Evolutionary conservation across 2,113 vertebrate species (phyloP), one percentile per base, ranked within the genome.

Genomic region (Anolis carolinensis): DNA sequence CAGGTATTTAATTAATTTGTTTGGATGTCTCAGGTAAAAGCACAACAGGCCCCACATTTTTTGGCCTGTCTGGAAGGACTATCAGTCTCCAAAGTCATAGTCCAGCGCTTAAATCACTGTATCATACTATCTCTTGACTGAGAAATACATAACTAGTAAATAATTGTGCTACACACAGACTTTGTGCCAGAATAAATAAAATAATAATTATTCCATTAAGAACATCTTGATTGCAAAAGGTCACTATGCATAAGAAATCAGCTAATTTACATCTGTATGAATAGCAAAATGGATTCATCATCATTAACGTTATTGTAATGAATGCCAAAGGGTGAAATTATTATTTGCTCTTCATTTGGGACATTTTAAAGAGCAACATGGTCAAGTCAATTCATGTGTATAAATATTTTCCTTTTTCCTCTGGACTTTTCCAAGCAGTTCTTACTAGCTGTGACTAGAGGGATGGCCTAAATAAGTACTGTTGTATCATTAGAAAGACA

Each of bases 301-400:
- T 85, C 80, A 75, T 91, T 84, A 72, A 89, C 52, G 14, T 83
- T 44, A 30, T 87, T 78, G 74, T 90, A 93, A 91, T 78, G 74
- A 93, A 78, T 81, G 27, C 10, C 6, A 44, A 78, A 86, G 70
- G 83, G 34, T 82, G 8, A 62, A 87, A 55, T 83, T 88, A 84
- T n/a, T 0, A n/a, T 55, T 88, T 88, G 10, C 34, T 87, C 84
- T n/a, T 68, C 14, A 2, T 65, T 68, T 88, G 80, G 79, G 81
- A 78, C 85, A 86, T 88, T 79, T 89, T 78, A 18, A 44, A 81
- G 48, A 85, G 27, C 63, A 84, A 55, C 34, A 84, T 79, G 67
- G 55, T 32, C 67, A 67, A 73, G 68, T 79, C 44, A 50, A 52
- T 63, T 7, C 0, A 6, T 50, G 44, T 18, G 1, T 48, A 16